Conservation (phyloP, 2,797 vertebrate genomes). For the Potorous gilbertii region DNA sequence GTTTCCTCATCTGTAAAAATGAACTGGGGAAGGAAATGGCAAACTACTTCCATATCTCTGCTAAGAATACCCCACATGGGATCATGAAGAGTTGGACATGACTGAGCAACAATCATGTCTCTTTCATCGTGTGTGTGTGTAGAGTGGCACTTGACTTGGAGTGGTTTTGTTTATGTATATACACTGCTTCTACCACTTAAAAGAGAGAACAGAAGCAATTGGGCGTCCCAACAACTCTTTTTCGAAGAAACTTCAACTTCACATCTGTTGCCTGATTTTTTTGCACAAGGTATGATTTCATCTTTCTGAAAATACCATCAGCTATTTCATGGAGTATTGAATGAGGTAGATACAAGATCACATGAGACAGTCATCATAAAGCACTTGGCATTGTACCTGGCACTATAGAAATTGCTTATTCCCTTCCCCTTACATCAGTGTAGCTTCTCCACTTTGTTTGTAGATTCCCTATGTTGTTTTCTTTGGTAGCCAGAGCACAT, state of each 20-base stretch:
- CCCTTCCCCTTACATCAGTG: neutral
- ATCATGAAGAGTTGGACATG: no score
- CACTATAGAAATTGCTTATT: neutral
- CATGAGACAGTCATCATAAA: no score
- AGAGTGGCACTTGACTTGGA: constrained; percentile 37
- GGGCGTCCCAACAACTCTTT: constrained; percentile 33
- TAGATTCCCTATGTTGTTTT: constrained; percentile 19
- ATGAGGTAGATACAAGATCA: neutral
- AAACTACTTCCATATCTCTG: no score
- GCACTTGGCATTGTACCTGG: no score
- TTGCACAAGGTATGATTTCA: neutral
- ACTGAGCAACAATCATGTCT: no score
- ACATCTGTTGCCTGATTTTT: constrained; percentile 46
- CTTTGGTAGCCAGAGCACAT: constrained; percentile 38
- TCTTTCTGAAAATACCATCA: constrained; percentile 31
- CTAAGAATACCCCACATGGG: no score
- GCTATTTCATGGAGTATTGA: constrained; percentile 38
- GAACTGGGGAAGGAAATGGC: no score
- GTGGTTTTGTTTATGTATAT: constrained; percentile 25
- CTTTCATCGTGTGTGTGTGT: neutral
- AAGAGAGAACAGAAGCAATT: constrained; percentile 21
- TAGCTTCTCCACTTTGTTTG: constrained; percentile 18
- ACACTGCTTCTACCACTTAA: constrained; percentile 23
- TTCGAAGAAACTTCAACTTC: constrained; percentile 26
- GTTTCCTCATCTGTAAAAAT: no score